Base-by-base conservation (phyloP, 2,113 vertebrate species). In the Pangasianodon gigas region DNA sequence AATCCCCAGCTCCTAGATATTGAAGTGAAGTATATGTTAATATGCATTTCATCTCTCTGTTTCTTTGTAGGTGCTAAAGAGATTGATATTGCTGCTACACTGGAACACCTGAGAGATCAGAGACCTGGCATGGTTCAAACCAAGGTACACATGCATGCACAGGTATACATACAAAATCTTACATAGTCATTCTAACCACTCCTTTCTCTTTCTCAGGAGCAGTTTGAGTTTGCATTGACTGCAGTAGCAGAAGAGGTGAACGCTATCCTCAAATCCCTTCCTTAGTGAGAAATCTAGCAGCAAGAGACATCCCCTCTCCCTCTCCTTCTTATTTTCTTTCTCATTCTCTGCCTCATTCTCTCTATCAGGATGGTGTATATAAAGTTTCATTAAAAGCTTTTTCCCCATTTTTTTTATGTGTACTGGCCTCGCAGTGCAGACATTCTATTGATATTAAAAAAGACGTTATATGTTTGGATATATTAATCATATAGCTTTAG, bases 61-160 rank as follows among this genome's bases (percentile, higher is more conserved):
- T 51, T 85, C 13, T 81, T 80, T 92, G 21, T 96, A 99, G 98
- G 98, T 94, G 98, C 98, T 94, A 99, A 99, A 93, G 98, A 99
- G 96, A 98, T 99, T 93, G 98, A 99, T 94, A 99, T 99, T 86
- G 98, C 98, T 32, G 98, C 98, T 44, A 99, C 98, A 84, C 96
- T 99, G 96, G 98, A 99, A 94, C 98, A 99, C 94, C 95, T 99
- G 94, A 93, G 98, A 92, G 98, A 99, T 96, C 98, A 99, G 96
- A 96, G 98, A 93, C 97, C 97, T 0, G 96, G 96, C 94, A 98
- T 99, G 98, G 98, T 99, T 93, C 98, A 99, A 95, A 99, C 97
- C 75, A 99, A 99, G 98, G 98, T 99, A 69, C 71, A 37, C 51
- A 65, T 24, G 14, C 51, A 85, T 7, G 54, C 10, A 86, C 37